phyloP scores from a whole-genome alignment of 2,888 invertebrate genomes.

The Imbricaverruca yamaguchii region DNA sequence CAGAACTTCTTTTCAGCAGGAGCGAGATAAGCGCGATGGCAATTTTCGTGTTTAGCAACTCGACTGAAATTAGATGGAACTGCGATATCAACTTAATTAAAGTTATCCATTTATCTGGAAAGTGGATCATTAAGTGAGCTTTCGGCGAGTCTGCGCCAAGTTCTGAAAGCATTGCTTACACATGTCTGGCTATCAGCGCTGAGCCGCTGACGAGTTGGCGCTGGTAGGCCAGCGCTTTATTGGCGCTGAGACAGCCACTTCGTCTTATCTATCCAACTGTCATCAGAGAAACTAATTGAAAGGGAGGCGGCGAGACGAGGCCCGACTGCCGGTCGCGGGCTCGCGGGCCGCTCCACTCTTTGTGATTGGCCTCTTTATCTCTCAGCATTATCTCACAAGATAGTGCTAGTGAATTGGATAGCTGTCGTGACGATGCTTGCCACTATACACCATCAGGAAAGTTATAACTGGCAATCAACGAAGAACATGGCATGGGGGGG shows the following conservation, averaged over 20 bases:
- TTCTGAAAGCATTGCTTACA: neutral
- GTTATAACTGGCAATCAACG: no score
- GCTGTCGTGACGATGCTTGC: no score
- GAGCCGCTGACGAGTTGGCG: neutral
- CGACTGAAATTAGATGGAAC: slow-evolving; percentile 1
- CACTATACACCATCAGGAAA: no score
- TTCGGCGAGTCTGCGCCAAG: neutral
- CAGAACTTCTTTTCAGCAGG: neutral
- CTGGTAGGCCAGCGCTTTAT: neutral
- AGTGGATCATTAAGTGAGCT: slow-evolving; percentile 18
- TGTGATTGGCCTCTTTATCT: no score
- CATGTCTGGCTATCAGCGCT: neutral
- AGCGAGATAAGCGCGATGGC: slow-evolving; percentile 2
- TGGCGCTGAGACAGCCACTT: neutral
- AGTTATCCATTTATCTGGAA: slow-evolving; percentile 20
- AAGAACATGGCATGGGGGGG: no score
- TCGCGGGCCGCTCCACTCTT: no score
- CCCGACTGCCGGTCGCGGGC: no score
- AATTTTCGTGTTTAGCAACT: slow-evolving; percentile 11
- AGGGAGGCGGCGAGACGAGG: neutral
- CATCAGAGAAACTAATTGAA: neutral
- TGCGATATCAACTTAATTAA: slow-evolving; percentile 18
- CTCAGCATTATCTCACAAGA: no score
- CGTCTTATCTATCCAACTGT: neutral
- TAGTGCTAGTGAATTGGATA: no score